These are phyloP conservation scores for Elaeidobius kamerunicus DNA, from an alignment of 2,888 invertebrate species.

Conservation along the genomic window DNA sequence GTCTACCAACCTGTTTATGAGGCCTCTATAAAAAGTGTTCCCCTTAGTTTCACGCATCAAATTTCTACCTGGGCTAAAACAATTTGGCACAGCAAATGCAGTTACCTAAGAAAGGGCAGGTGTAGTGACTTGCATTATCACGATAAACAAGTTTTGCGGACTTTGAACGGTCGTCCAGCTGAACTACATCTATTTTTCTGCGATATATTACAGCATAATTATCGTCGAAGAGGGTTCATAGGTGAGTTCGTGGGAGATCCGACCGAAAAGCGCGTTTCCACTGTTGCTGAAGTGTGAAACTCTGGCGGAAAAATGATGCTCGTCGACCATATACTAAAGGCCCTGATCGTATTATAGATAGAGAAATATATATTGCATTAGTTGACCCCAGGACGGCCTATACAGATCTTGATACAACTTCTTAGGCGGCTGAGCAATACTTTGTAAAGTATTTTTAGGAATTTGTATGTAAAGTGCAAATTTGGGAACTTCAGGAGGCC, in stretches of 20 bases:
- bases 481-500: too few relatives aligned
- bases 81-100: constrained; percentile 19
- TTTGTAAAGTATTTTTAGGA: too few relatives aligned
- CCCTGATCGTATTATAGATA: constrained; percentile 37
- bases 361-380: constrained; percentile 35
- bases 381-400: constrained; percentile 33
- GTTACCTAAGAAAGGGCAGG: constrained; percentile 21
- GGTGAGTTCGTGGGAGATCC: constrained; percentile 40
- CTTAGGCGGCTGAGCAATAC: too few relatives aligned
- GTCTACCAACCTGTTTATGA: too few relatives aligned
- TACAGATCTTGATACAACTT: constrained; percentile 34
- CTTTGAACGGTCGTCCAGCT: too few relatives aligned
- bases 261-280: constrained; percentile 34
- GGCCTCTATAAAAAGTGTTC: too few relatives aligned
- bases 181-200: too few relatives aligned
- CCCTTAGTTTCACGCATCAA: constrained; percentile 5
- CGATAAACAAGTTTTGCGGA: too few relatives aligned
- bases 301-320: constrained; percentile 32
- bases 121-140: constrained; percentile 29
- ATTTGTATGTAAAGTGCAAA: too few relatives aligned
- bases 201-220: too few relatives aligned
- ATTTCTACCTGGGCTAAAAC: constrained; percentile 17
- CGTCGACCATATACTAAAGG: constrained; percentile 31
- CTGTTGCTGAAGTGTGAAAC: constrained; percentile 40
- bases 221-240: too few relatives aligned